Evolutionary conservation across 1,140 invertebrate genomes (phyloP).

Genomic region (Hycleus cichorii): DNA sequence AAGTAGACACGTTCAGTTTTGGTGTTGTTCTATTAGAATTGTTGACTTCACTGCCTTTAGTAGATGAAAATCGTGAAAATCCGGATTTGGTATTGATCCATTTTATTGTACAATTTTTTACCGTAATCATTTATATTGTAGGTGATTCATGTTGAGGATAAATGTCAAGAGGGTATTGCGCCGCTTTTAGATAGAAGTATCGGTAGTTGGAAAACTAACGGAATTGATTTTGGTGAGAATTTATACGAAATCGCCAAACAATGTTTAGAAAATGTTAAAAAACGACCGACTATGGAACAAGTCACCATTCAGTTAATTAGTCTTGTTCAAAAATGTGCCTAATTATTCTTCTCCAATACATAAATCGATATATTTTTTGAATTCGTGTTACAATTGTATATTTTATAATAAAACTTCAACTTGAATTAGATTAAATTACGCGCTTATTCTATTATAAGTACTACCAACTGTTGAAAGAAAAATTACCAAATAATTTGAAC

Average conservation of each 20-base stretch:
- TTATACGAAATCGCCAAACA: conserved; percentile 34
- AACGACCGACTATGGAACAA: conserved; percentile 26
- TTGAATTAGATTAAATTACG: no score
- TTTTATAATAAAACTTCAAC: no score
- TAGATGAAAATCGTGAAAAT: conserved; percentile 47
- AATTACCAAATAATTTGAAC: no score
- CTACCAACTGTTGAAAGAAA: no score
- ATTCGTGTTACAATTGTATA: no score
- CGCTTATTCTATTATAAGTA: no score
- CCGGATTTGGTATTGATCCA: conserved; percentile 44
- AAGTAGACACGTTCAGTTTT: conserved; percentile 71
- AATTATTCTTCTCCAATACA: no score
- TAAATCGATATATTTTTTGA: no score
- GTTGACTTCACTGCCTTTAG: conserved; percentile 56
- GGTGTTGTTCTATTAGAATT: conserved; percentile 68
- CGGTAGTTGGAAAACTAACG: conserved; percentile 31
- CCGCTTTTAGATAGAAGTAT: conserved; percentile 30
- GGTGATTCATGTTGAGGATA: conserved; percentile 36
- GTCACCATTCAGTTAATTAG: background rate
- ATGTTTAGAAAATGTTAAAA: conserved; percentile 42
- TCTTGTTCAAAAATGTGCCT: no score
- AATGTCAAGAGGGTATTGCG: conserved; percentile 32
- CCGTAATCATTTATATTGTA: background rate
- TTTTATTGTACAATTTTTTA: background rate
- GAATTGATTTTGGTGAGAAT: conserved; percentile 30